Conservation (phyloP, 2,797 vertebrate species). For the Pseudochirops cupreus region DNA sequence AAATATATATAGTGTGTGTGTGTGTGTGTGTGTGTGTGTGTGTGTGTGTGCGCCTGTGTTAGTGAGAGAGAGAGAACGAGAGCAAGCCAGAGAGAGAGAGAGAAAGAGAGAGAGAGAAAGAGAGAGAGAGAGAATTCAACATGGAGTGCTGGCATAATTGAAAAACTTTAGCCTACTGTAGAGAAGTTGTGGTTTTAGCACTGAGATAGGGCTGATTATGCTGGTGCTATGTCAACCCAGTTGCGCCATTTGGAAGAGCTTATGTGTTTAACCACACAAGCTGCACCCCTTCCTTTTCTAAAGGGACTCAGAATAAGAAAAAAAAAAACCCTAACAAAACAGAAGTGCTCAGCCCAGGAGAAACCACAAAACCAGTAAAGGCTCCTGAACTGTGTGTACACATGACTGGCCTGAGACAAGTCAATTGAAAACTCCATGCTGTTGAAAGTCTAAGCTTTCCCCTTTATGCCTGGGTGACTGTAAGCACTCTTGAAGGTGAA, state of each 20-base stretch:
- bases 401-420: slow-evolving; percentile 40
- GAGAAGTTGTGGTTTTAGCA: slow-evolving; percentile 91
- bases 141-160: slow-evolving; percentile 44
- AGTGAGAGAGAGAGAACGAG: no score
- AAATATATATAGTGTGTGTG: neutral
- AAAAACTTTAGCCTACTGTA: slow-evolving; percentile 71
- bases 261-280: slow-evolving; percentile 82
- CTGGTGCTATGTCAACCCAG: slow-evolving; percentile 87
- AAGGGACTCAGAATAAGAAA: slow-evolving; percentile 79
- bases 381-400: slow-evolving; percentile 52
- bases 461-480: slow-evolving; percentile 23
- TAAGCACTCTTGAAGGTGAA: slow-evolving; percentile 46
- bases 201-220: slow-evolving; percentile 85
- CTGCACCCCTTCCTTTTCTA: slow-evolving; percentile 87
- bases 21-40: slow-evolving; percentile 6
- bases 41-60: no score
- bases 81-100: no score
- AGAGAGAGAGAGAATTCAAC: neutral
- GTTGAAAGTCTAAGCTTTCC: slow-evolving; percentile 45
- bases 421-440: slow-evolving; percentile 16
- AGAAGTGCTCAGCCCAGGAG: slow-evolving; percentile 82
- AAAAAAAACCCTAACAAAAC: slow-evolving; percentile 61
- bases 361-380: slow-evolving; percentile 83
- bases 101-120: no score
- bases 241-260: slow-evolving; percentile 84